These are phyloP conservation scores for Stegostoma tigrinum DNA, from an alignment of 2,113 vertebrate species.

Conservation along the genomic window DNA sequence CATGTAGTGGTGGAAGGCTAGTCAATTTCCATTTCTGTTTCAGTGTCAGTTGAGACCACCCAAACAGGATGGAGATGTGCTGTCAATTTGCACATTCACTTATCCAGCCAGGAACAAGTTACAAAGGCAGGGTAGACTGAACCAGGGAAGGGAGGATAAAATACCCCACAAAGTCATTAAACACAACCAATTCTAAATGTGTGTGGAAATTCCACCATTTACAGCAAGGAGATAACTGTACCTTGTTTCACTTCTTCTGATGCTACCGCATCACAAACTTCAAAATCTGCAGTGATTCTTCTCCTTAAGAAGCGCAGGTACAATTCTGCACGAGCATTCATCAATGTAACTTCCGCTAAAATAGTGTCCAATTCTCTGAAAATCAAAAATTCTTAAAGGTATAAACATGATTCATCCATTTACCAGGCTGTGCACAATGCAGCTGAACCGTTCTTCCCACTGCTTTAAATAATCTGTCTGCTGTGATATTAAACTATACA, in stretches of 20 bases:
- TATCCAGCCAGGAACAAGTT: not conserved
- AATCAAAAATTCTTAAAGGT: constrained; percentile 5
- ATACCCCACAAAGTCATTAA: not conserved
- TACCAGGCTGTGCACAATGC: not conserved
- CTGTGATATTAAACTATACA: not conserved
- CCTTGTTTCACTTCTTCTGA: constrained; percentile 78
- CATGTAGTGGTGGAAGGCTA: not conserved
- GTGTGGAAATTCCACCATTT: not conserved
- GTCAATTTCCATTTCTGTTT: not conserved
- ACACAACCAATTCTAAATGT: not conserved
- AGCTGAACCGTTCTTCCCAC: not conserved
- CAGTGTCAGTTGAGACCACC: not conserved
- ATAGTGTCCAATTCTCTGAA: constrained; percentile 85
- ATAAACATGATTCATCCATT: not conserved
- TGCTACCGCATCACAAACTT: constrained; percentile 77
- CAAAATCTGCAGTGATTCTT: constrained; percentile 80
- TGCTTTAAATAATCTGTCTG: not conserved
- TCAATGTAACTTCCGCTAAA: constrained; percentile 86
- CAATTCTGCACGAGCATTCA: constrained; percentile 91
- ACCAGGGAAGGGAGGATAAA: not conserved
- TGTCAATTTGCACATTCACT: not conserved
- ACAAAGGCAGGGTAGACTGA: not conserved
- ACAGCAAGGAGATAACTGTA: constrained; percentile 44
- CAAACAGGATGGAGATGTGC: not conserved
- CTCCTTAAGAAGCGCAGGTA: constrained; percentile 87